phyloP scores from a whole-genome alignment of 2,113 vertebrate species.

The Hippocampus zosterae region DNA sequence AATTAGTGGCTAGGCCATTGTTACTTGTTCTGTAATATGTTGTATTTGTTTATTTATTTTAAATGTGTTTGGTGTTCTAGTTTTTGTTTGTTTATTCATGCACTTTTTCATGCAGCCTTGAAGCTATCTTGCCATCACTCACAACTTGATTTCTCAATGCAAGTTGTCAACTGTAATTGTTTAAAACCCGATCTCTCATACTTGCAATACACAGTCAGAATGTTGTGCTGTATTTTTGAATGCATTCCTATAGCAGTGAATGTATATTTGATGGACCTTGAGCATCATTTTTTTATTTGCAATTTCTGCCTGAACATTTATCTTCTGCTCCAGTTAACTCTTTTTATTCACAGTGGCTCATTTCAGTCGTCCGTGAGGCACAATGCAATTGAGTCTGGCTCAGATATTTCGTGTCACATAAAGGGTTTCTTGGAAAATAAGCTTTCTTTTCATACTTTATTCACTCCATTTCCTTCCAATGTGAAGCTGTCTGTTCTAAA shows the following conservation, averaged over 20 bases:
- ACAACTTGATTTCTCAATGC: neutral
- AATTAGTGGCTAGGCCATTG: no score
- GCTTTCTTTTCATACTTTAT: conserved; percentile 49
- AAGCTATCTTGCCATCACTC: no score
- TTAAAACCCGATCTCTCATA: neutral
- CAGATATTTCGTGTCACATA: conserved; percentile 55
- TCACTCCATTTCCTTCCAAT: conserved; percentile 53
- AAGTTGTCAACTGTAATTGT: neutral
- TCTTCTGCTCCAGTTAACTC: conserved; percentile 65
- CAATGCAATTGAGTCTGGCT: conserved; percentile 48
- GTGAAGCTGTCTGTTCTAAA: conserved; percentile 25
- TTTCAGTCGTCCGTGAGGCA: conserved; percentile 58
- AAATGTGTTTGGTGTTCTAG: no score
- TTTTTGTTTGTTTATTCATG: neutral
- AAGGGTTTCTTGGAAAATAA: conserved; percentile 42
- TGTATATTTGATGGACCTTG: conserved; percentile 49
- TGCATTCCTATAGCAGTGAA: conserved; percentile 44
- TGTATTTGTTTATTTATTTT: neutral
- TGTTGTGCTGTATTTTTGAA: neutral
- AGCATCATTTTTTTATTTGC: conserved; percentile 45
- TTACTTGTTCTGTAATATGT: neutral
- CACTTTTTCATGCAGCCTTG: no score
- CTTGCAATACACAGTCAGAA: neutral
- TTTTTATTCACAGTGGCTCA: conserved; percentile 59
- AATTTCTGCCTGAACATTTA: conserved; percentile 55